Percentiles rank a stretch among this genome's conserved stretches.
Evolutionary conservation across 2,113 vertebrate genomes (phyloP).

Genomic region (Corapipo altera): DNA sequence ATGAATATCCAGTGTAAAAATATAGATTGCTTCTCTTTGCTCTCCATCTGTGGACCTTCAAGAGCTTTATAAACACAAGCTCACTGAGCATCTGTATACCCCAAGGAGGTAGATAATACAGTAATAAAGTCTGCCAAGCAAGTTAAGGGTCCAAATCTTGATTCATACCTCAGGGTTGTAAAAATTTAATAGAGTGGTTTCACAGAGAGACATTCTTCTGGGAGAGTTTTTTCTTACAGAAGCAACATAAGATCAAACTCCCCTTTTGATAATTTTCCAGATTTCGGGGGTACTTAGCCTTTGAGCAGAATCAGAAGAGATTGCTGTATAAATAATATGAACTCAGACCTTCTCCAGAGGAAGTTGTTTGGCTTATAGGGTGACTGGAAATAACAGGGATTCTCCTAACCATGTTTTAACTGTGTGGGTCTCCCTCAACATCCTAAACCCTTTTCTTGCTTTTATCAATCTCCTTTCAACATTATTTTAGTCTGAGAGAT

Average conservation of each 20-base stretch:
- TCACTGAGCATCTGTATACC: conserved; percentile 13
- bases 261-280: not conserved
- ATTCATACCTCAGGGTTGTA: not conserved
- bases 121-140: conserved; percentile 31
- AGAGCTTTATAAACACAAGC: conserved; percentile 27
- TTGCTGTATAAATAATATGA: not conserved
- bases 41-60: conserved; percentile 21
- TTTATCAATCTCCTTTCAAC: not conserved
- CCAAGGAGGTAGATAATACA: not conserved
- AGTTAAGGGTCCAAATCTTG: conserved; percentile 16
- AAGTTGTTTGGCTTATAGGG: not conserved
- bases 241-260: not conserved
- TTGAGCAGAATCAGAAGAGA: not conserved
- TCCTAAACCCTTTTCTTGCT: not conserved
- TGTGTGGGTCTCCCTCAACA: not conserved
- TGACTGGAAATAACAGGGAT: not conserved
- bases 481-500: conserved; percentile 11
- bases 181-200: not conserved
- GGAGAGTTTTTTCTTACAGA: not conserved
- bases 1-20: conserved; percentile 9
- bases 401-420: not conserved
- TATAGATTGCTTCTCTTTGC: not conserved
- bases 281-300: not conserved
- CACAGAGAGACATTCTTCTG: not conserved
- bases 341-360: not conserved